A percentile compares a stretch with the other conserved stretches of the same genome.
These are phyloP conservation scores for Gopherus flavomarginatus DNA, from an alignment of 2,113 vertebrate genomes.

Conservation along the genomic window DNA sequence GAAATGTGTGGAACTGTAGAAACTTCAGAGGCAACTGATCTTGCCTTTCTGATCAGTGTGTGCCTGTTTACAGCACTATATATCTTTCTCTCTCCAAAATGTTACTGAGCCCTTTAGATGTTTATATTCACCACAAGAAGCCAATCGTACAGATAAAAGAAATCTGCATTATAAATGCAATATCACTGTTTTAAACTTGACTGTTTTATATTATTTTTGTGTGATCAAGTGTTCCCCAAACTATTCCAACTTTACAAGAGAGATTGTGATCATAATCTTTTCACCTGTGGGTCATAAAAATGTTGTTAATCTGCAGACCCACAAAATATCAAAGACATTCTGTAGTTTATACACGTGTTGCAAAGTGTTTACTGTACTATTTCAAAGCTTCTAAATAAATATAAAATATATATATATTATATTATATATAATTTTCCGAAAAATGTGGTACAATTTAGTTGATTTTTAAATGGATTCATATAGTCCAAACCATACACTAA, in stretches of 20 bases:
- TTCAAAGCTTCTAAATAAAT: slow-evolving; percentile 98
- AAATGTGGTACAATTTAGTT: slow-evolving; percentile 87
- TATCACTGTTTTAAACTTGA: slow-evolving; percentile 97
- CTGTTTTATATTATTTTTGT: slow-evolving; percentile 98
- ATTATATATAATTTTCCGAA: slow-evolving; percentile 92
- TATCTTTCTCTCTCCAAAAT: slow-evolving; percentile 91
- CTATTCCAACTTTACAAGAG: slow-evolving; percentile 91
- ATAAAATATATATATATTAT: slow-evolving; percentile 94
- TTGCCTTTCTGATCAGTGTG: slow-evolving; percentile 91
- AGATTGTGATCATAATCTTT: slow-evolving; percentile 88
- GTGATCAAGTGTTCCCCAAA: slow-evolving; percentile 92
- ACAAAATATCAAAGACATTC: slow-evolving; percentile 90
- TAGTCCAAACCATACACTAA: slow-evolving; percentile 77
- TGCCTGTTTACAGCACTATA: slow-evolving; percentile 99
- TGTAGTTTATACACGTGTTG: slow-evolving; percentile 99
- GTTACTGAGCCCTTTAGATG: slow-evolving; percentile 96
- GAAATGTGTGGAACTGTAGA: slow-evolving; percentile 87
- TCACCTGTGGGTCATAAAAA: slow-evolving; percentile 85
- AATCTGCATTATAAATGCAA: slow-evolving; percentile 98
- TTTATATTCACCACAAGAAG: slow-evolving; percentile 93
- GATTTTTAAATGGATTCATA: slow-evolving; percentile 86
- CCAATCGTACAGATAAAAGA: slow-evolving; percentile 93
- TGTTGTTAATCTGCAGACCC: slow-evolving; percentile 84
- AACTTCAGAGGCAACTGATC: slow-evolving; percentile 80
- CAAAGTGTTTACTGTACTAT: slow-evolving; percentile 99